Conservation (phyloP, 1,140 invertebrate genomes). For the Drosophila persimilis region DNA sequence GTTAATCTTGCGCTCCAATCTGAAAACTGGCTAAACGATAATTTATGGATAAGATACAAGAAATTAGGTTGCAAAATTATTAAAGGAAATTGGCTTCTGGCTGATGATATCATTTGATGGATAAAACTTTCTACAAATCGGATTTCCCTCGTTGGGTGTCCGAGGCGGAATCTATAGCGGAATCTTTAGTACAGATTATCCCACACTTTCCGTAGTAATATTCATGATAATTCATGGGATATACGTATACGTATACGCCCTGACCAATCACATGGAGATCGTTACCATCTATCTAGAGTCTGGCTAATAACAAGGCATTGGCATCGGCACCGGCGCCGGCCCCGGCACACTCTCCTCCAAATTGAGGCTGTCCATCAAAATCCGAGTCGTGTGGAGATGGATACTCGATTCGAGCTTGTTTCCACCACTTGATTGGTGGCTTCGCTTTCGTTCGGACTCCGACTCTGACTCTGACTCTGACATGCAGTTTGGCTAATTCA, state of each 20-base stretch:
- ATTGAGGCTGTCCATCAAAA: constrained; percentile 62
- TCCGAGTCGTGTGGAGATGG: constrained; percentile 14
- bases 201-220: constrained; percentile 20
- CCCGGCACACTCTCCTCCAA: constrained; percentile 32
- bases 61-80: constrained; percentile 47
- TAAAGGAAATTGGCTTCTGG: constrained; percentile 39
- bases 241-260: constrained; percentile 46
- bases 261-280: constrained; percentile 50
- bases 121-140: constrained; percentile 41
- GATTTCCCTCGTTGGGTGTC: constrained; percentile 30
- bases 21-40: constrained; percentile 25
- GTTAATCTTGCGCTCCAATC: constrained; percentile 23
- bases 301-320: constrained; percentile 49
- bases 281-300: constrained; percentile 26
- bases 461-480: constrained; percentile 26
- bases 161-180: too few relatives aligned
- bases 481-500: constrained; percentile 74
- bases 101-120: constrained; percentile 34
- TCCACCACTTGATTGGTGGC: constrained; percentile 57
- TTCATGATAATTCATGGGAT: constrained; percentile 26
- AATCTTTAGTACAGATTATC: constrained; percentile 37
- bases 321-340: constrained; percentile 37
- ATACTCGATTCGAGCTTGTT: constrained; percentile 47
- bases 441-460: constrained; percentile 60
- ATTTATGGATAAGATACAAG: constrained; percentile 35